Evolutionary conservation across 2,888 invertebrate genomes (phyloP), one percentile per base, ranked within the genome.

Genomic region (Steinernema carpocapsae): DNA sequence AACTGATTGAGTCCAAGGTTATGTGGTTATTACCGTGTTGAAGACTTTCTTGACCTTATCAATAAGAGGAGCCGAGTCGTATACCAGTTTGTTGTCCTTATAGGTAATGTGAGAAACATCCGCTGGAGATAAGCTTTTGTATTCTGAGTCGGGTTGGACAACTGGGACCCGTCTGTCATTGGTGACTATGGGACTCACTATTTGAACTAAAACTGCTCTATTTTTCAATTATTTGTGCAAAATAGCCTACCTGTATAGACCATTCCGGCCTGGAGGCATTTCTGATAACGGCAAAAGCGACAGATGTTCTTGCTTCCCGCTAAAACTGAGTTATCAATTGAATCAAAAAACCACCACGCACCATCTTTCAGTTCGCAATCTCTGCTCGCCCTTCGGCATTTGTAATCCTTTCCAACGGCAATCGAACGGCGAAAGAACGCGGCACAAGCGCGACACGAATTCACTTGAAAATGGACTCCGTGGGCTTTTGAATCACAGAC

Each of bases 361-460:
- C 51, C 51, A 22, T 56, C 26, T 26, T 12, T 43, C 24, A 74
- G 70, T 29, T 74, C 74, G 42, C 74, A 74, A 14, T 64, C 37
- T 10, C 48, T 24, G 14, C 26, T 74, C 46, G 70, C 74, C 17
- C 74, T 19, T 22, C 70, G 74, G 26, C 74, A 74, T 48, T 71
- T 70, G 51, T 74, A 74, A 24, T 70, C 71, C n/a, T 45, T 29
- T 29, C 70, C 70, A 22, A 71, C 46, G 17, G 43, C 56, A 17
- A 71, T 37, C 24, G 74, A 74, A 22, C 74, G 26, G 1, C 74
- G 72, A 29, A 51, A 74, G 64, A 74, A 74, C n/a, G 74, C 74
- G 48, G 74, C 74, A 71, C 74, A 74, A n/a, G 74, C 74, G 19
- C 74, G 71, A 29, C 74, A 74, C 0, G 74, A 74, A 26, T 72